These are phyloP conservation scores for Papilio aristodemus DNA, from an alignment of 1,140 invertebrate genomes.

Conservation along the genomic window DNA sequence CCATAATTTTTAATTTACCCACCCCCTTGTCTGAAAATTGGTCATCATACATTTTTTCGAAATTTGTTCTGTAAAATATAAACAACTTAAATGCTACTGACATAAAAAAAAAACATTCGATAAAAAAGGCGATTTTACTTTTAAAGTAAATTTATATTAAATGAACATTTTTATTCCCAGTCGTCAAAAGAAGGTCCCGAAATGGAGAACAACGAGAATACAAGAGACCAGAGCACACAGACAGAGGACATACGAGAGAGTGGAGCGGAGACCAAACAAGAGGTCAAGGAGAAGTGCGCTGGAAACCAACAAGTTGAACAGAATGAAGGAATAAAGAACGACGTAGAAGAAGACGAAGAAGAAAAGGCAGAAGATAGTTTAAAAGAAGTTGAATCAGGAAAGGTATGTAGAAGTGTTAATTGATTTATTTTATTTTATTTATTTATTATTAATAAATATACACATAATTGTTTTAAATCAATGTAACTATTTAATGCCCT, in stretches of 20 bases:
- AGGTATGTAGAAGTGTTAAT: not conserved
- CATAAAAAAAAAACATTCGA: too few species aligned
- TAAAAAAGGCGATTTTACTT: too few species aligned
- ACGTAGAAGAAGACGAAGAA: conserved; percentile 11
- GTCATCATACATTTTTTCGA: too few species aligned
- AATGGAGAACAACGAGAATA: conserved; percentile 41
- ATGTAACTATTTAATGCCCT: too few species aligned
- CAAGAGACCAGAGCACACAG: conserved; percentile 48
- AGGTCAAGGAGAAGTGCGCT: not conserved
- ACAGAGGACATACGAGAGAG: conserved; percentile 35
- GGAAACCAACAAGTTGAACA: not conserved
- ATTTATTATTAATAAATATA: too few species aligned
- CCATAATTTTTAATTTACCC: too few species aligned
- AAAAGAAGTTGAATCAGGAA: not conserved
- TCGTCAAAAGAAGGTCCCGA: conserved; percentile 60
- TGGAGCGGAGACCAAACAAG: conserved; percentile 7
- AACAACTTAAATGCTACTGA: too few species aligned
- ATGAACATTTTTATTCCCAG: conserved; percentile 41
- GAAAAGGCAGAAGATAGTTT: not conserved
- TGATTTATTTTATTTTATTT: not conserved
- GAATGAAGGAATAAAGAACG: not conserved
- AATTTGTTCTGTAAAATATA: too few species aligned
- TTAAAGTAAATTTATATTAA: not conserved
- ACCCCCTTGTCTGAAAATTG: too few species aligned
- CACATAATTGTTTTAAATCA: too few species aligned